Percentiles rank a stretch among this genome's conserved stretches.
These are phyloP conservation scores for Blastomussa wellsi DNA, from an alignment of 92 coral and sea anemone species.

Conservation along the genomic window DNA sequence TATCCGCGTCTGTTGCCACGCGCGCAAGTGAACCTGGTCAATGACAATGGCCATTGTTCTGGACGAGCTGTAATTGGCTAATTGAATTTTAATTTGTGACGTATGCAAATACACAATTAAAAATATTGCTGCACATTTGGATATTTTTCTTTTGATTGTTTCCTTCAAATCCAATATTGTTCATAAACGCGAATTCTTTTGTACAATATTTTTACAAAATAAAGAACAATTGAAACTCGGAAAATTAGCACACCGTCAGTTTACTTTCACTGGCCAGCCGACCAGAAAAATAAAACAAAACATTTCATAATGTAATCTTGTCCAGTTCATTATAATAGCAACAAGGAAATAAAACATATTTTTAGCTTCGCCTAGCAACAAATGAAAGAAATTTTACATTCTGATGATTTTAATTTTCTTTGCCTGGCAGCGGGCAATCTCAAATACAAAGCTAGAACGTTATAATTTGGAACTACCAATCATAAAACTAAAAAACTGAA, in stretches of 20 bases:
- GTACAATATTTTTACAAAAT: neutral
- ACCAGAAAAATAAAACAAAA: slow-evolving; percentile 1
- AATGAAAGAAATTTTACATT: neutral
- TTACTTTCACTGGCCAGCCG: neutral
- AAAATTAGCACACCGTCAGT: neutral
- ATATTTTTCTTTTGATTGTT: neutral
- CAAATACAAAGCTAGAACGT: neutral
- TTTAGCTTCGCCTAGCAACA: slow-evolving; percentile 32
- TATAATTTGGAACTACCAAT: neutral
- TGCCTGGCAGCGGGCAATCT: neutral
- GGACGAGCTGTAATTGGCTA: slow-evolving; percentile 36
- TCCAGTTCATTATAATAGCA: neutral
- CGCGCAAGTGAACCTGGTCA: slow-evolving; percentile 43
- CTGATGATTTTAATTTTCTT: neutral
- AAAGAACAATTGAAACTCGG: neutral
- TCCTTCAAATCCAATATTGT: neutral
- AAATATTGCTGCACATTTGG: neutral
- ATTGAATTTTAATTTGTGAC: slow-evolving; percentile 20
- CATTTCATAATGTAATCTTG: neutral
- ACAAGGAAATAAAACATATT: neutral
- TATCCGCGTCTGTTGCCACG: slow-evolving; percentile 67
- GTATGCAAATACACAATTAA: neutral
- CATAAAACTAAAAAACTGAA: neutral
- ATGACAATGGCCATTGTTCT: slow-evolving; percentile 31
- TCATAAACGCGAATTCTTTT: neutral